Evolutionary conservation across 1,140 invertebrate species (phyloP).

Genomic region (Drosophila carrolli): DNA sequence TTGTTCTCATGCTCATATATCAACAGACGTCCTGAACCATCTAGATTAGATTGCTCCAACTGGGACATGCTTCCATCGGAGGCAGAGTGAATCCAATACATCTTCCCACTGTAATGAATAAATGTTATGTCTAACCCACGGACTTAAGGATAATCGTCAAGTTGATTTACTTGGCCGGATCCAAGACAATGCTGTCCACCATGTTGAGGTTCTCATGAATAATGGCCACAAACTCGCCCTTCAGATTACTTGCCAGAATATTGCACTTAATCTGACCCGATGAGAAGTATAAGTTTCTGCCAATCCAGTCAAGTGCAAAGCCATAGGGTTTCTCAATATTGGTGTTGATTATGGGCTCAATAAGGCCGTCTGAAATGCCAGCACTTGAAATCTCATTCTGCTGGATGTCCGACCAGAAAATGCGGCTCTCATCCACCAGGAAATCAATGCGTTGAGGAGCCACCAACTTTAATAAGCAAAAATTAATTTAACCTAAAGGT

Average conservation of each 20-base stretch:
- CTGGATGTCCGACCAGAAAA: conserved; percentile 93
- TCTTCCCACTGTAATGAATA: conserved; percentile 86
- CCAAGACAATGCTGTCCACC: conserved; percentile 87
- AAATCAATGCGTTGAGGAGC: conserved; percentile 90
- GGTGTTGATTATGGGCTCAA: conserved; percentile 90
- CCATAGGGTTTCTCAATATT: conserved; percentile 86
- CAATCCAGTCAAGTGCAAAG: conserved; percentile 91
- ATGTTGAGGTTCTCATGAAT: conserved; percentile 79
- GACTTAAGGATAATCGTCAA: not conserved
- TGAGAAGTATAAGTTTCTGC: conserved; percentile 89
- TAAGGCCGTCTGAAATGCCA: conserved; percentile 88
- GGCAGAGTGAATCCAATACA: conserved; percentile 87
- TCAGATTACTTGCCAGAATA: conserved; percentile 89
- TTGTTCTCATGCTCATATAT: conserved; percentile 64
- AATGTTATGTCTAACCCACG: too few species aligned
- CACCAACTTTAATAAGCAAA: conserved; percentile 85
- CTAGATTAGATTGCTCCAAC: conserved; percentile 89
- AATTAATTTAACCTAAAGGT: not conserved
- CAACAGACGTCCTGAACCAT: conserved; percentile 85
- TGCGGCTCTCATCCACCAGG: conserved; percentile 87
- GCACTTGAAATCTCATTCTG: conserved; percentile 90
- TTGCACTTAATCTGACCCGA: conserved; percentile 85
- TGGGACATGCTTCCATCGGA: conserved; percentile 80
- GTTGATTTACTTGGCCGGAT: conserved; percentile 86
- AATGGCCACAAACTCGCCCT: conserved; percentile 89